These are phyloP conservation scores for Eulithis testata DNA, from an alignment of 2,888 invertebrate species.

Conservation along the genomic window DNA sequence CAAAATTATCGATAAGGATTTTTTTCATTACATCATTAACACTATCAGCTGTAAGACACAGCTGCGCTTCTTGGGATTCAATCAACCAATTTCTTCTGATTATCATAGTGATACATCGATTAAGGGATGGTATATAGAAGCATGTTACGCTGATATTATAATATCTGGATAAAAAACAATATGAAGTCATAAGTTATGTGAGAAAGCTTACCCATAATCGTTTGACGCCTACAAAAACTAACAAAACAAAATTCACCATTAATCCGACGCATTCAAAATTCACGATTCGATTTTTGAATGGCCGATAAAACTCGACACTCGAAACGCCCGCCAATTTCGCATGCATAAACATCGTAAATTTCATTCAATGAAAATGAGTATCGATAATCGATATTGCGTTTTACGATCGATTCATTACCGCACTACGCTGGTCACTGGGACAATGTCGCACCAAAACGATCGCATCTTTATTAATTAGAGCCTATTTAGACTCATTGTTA, in stretches of 20 bases:
- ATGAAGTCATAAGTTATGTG: conserved; percentile 32
- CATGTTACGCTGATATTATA: not conserved
- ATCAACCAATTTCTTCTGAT: too few species aligned
- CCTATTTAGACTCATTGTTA: conserved; percentile 12
- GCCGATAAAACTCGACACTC: conserved; percentile 77
- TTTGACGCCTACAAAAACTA: conserved; percentile 54
- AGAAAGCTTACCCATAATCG: conserved; percentile 48
- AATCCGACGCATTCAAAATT: conserved; percentile 68
- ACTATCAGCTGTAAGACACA: not conserved
- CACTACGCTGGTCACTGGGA: conserved; percentile 60
- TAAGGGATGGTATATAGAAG: not conserved
- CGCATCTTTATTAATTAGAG: conserved; percentile 79
- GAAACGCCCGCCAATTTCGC: conserved; percentile 74
- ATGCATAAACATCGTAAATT: conserved; percentile 80
- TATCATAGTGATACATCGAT: too few species aligned
- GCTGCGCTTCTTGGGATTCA: not conserved
- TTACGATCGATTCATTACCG: conserved; percentile 69
- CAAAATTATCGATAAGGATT: conserved; percentile 23
- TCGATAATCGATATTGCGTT: conserved; percentile 72
- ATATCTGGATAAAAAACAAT: conserved; percentile 7
- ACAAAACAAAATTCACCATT: conserved; percentile 62
- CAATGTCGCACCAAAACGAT: conserved; percentile 66
- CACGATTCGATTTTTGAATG: conserved; percentile 70
- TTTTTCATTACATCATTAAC: not conserved
- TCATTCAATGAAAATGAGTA: conserved; percentile 76